Evolutionary conservation across 2,888 invertebrate species (phyloP).

Genomic region (Isotomurus palustris): DNA sequence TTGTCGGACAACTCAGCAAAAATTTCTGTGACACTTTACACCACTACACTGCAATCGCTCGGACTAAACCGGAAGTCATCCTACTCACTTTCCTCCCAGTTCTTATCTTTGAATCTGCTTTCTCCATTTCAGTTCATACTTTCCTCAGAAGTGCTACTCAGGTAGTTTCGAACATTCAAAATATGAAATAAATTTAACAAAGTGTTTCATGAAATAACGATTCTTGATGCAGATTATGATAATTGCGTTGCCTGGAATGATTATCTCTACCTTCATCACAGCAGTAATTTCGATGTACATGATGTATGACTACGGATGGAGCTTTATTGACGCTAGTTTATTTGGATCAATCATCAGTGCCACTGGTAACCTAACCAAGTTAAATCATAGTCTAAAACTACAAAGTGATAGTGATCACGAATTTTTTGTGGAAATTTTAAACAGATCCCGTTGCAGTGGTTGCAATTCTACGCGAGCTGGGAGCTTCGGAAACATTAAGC

Average conservation of each 20-base stretch:
- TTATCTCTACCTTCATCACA: constrained; percentile 39
- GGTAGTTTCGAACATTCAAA: constrained; percentile 3
- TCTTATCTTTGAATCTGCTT: constrained; percentile 44
- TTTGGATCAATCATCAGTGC: constrained; percentile 53
- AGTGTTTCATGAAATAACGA: background rate
- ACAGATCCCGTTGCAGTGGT: constrained; percentile 54
- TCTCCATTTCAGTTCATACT: constrained; percentile 39
- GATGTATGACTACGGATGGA: constrained; percentile 38
- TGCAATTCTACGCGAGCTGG: constrained; percentile 52
- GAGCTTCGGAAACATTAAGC: constrained; percentile 48
- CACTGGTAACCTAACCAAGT: constrained; percentile 43
- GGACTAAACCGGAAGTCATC: constrained; percentile 38
- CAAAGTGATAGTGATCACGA: background rate
- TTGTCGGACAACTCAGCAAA: constrained; percentile 34
- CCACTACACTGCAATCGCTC: constrained; percentile 34
- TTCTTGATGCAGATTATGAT: constrained; percentile 30
- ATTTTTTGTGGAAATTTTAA: background rate
- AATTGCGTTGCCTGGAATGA: constrained; percentile 42
- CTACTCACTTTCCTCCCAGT: constrained; percentile 40
- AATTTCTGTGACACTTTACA: constrained; percentile 25
- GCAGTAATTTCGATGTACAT: constrained; percentile 29
- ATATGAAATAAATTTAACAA: background rate
- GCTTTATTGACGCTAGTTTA: constrained; percentile 47
- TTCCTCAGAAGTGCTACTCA: constrained; percentile 27
- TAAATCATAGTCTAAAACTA: background rate